These are phyloP conservation scores for Leucophenga maculata DNA, from an alignment of 2,888 invertebrate species.

Conservation along the genomic window DNA sequence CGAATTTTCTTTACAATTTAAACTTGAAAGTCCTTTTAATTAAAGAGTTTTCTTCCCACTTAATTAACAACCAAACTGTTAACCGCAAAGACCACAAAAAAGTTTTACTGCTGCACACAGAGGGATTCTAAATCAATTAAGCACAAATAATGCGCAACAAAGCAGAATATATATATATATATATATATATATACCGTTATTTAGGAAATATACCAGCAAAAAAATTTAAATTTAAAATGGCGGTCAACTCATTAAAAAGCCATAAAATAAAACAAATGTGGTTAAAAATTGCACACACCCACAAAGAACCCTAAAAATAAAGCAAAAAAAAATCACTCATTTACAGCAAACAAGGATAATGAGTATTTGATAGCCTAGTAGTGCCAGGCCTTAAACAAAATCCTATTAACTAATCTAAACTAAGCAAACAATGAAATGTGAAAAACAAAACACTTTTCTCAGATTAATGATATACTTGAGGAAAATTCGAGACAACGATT, in stretches of 20 bases:
- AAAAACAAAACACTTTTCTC: background rate
- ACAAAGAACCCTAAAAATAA: background rate
- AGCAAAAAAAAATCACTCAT: too few species aligned
- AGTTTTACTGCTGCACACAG: background rate
- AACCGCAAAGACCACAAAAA: too few species aligned
- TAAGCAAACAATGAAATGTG: background rate
- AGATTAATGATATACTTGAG: constrained; percentile 6
- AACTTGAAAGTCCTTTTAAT: background rate
- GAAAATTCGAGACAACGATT: background rate
- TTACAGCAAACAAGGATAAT: too few species aligned
- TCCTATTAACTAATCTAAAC: too few species aligned
- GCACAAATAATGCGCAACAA: background rate
- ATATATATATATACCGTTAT: too few species aligned
- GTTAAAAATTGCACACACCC: background rate
- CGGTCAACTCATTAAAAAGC: constrained; percentile 38
- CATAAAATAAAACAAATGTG: constrained; percentile 27
- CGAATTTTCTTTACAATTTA: too few species aligned
- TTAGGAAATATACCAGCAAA: background rate
- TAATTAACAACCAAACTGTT: too few species aligned
- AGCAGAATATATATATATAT: too few species aligned
- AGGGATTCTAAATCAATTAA: too few species aligned
- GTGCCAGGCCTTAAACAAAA: too few species aligned
- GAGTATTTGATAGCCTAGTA: too few species aligned
- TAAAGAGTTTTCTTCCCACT: background rate
- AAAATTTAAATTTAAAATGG: background rate